These are phyloP conservation scores for Aphrocallistes beatrix DNA, from an alignment of 37 sponge, comb jelly and placozoan species.

Conservation along the genomic window DNA sequence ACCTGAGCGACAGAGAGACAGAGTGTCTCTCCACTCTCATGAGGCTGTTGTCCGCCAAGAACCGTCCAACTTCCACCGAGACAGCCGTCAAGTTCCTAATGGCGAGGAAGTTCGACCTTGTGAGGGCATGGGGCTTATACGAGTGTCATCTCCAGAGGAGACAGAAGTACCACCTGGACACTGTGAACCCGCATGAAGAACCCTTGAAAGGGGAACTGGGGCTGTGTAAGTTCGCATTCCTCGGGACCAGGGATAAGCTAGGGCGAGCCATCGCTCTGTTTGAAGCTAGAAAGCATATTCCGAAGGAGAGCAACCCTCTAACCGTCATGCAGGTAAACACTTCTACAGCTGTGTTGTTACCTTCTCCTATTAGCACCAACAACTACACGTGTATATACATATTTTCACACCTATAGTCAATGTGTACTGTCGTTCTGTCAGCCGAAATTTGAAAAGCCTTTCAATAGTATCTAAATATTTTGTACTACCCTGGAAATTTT, in stretches of 20 bases:
- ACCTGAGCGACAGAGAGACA: not conserved
- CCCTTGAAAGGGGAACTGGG: not conserved
- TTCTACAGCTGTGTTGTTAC: too few relatives aligned
- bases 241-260: not conserved
- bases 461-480: too few relatives aligned
- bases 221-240: not conserved
- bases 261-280: not conserved
- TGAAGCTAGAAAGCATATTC: not conserved
- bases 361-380: too few relatives aligned
- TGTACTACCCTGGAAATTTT: too few relatives aligned
- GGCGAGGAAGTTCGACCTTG: constrained; percentile 14
- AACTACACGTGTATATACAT: too few relatives aligned
- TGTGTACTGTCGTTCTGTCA: too few relatives aligned
- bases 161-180: not conserved
- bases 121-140: not conserved
- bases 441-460: too few relatives aligned
- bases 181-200: not conserved
- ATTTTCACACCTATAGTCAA: too few relatives aligned
- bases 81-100: constrained; percentile 16
- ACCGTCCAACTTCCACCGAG: not conserved
- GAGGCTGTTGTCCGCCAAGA: not conserved
- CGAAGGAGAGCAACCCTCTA: not conserved
- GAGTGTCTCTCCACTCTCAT: not conserved
- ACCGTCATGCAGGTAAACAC: not conserved
- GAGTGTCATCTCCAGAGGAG: not conserved